Conservation (phyloP, 2,888 invertebrate genomes). For the Operophtera brumata region DNA sequence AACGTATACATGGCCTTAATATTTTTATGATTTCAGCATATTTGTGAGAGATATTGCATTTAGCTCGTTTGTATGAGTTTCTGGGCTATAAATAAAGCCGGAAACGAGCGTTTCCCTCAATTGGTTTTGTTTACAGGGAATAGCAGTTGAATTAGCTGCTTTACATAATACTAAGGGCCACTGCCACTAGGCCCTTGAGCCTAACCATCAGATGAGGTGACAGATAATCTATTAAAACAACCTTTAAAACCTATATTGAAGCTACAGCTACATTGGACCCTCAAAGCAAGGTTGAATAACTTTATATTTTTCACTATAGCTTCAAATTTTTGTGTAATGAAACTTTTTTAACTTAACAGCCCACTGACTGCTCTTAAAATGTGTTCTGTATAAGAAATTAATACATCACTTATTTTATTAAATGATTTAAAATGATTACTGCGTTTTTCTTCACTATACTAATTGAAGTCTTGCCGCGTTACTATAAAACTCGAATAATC, state of each 20-base stretch:
- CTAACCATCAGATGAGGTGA: neutral
- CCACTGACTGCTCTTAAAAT: conserved; percentile 71
- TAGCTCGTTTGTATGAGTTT: conserved; percentile 23
- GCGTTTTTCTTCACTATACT: conserved; percentile 29
- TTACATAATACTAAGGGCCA: neutral
- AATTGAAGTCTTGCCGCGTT: no score
- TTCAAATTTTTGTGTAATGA: conserved; percentile 34
- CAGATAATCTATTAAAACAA: neutral
- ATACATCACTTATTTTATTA: conserved; percentile 80
- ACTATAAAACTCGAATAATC: no score
- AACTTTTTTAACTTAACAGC: conserved; percentile 51
- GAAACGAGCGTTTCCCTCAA: conserved; percentile 30
- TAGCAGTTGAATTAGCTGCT: conserved; percentile 25
- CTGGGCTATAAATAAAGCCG: conserved; percentile 17
- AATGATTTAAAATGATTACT: conserved; percentile 65
- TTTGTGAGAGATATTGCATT: conserved; percentile 29
- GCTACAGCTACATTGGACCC: neutral
- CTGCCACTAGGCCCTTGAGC: neutral
- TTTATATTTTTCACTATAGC: conserved; percentile 24
- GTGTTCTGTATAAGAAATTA: conserved; percentile 75
- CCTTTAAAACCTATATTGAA: neutral
- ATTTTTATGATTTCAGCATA: conserved; percentile 27
- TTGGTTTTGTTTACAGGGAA: conserved; percentile 47
- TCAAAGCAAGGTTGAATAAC: neutral
- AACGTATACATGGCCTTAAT: conserved; percentile 53